These are phyloP conservation scores for Crossaster papposus DNA, from an alignment of 53 echinoderm and acorn worm species.

Conservation along the genomic window DNA sequence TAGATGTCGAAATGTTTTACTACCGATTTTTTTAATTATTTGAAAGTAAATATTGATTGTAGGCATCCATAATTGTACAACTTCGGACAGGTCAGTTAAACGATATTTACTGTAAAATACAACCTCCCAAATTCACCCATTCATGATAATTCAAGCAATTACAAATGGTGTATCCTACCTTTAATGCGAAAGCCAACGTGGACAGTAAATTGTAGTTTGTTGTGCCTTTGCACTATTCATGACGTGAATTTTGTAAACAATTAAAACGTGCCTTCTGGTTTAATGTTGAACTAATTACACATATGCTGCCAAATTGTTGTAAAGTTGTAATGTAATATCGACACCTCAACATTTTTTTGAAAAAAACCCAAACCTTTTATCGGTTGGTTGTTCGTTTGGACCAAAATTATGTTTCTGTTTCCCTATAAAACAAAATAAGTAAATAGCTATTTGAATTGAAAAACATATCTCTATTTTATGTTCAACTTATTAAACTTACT, in stretches of 20 bases:
- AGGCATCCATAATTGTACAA: no score
- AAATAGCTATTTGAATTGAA: no score
- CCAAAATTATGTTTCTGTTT: neutral
- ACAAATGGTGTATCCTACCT: no score
- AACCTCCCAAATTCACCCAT: no score
- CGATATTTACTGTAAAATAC: no score
- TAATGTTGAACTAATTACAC: neutral
- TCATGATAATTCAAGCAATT: no score
- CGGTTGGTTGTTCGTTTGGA: neutral
- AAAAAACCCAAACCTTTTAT: neutral
- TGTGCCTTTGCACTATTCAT: neutral
- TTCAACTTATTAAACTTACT: neutral
- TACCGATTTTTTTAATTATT: no score
- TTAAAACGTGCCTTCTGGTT: neutral
- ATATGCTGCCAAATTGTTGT: constrained; percentile 6
- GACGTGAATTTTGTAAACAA: neutral
- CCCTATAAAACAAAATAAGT: no score
- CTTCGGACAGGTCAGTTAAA: no score
- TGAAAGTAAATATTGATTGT: no score
- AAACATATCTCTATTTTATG: neutral
- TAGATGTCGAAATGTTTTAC: no score
- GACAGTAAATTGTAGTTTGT: neutral
- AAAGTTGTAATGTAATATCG: neutral
- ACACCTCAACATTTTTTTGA: neutral
- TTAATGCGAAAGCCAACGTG: neutral